Conservation (phyloP, 2,797 vertebrate genomes). For the Loriculus beryllinus region DNA sequence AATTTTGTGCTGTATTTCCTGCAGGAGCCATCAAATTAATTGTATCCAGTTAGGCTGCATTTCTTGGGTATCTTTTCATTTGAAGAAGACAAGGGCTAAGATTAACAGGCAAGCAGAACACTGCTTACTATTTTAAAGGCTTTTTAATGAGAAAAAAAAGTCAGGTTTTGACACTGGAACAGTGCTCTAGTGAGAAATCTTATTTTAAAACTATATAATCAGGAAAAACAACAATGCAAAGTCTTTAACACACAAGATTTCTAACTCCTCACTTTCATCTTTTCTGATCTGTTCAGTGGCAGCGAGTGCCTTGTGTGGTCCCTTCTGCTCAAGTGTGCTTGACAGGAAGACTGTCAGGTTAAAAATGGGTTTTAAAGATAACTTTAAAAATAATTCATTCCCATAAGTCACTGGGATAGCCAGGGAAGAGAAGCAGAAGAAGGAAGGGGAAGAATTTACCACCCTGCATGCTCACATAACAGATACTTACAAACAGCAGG, state of each 20-base stretch:
- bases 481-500: not conserved
- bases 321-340: not conserved
- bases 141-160: not conserved
- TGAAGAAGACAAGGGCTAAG: not conserved
- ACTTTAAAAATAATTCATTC: constrained; percentile 30
- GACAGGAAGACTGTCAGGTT: not conserved
- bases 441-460: not conserved
- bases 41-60: not conserved
- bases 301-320: not conserved
- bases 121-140: not conserved
- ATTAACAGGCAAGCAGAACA: not conserved
- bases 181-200: not conserved
- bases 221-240: not conserved
- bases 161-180: not conserved
- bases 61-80: not conserved
- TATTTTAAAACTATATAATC: constrained; percentile 20
- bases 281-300: not conserved
- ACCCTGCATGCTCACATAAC: not conserved
- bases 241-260: not conserved
- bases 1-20: not conserved
- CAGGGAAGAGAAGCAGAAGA: not conserved
- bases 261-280: not conserved
- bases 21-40: not conserved
- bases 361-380: not conserved
- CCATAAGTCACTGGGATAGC: constrained; percentile 8